phyloP scores from a whole-genome alignment of 1,140 invertebrate genomes.

The Apis mellifera region DNA sequence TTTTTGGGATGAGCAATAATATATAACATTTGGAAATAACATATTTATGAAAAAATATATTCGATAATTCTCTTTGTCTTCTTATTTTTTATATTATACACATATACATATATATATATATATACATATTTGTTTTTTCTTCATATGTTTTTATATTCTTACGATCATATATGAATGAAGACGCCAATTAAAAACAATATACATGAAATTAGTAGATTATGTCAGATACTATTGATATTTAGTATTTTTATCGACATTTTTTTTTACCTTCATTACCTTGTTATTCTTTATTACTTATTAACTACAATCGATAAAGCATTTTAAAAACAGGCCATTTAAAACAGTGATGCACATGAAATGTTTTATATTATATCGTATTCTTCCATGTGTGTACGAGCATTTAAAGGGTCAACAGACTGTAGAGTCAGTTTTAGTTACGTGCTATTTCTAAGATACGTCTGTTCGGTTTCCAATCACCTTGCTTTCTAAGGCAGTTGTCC shows the following conservation, averaged over 20 bases:
- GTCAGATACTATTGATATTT: neutral
- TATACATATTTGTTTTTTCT: neutral
- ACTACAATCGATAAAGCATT: neutral
- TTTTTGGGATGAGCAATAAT: neutral
- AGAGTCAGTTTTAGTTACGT: constrained; percentile 42
- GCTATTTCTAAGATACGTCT: constrained; percentile 45
- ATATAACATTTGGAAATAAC: constrained; percentile 59
- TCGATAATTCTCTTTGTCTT: constrained; percentile 10
- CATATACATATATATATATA: neutral
- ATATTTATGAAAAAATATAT: constrained; percentile 31
- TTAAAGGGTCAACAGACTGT: constrained; percentile 50
- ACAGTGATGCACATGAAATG: neutral
- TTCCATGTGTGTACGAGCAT: constrained; percentile 18
- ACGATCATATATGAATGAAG: neutral
- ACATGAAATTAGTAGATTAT: neutral
- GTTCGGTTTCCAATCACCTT: constrained; percentile 4
- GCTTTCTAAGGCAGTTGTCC: constrained; percentile 31
- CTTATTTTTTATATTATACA: neutral
- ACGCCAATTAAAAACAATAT: neutral
- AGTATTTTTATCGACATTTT: neutral
- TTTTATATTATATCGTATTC: constrained; percentile 1
- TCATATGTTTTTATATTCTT: neutral
- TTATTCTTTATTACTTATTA: neutral
- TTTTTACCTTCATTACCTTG: neutral
- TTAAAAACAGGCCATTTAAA: neutral